Conservation (phyloP, 2,888 invertebrate species). For the Philopedon plagiatum region DNA sequence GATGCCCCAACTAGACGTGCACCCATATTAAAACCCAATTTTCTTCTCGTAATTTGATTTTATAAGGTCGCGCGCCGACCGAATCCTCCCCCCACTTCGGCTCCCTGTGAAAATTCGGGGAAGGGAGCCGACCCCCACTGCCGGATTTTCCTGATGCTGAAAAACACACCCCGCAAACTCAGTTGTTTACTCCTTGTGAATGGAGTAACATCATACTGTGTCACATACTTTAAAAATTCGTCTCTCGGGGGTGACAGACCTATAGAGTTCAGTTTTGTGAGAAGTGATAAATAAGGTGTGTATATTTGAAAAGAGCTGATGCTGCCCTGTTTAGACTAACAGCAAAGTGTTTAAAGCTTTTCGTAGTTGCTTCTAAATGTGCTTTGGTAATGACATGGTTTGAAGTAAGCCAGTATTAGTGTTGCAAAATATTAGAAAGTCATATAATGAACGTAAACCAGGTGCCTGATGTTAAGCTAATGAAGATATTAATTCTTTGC, state of each 20-base stretch:
- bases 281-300: conserved; percentile 30
- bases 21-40: conserved; percentile 53
- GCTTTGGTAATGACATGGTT: conserved; percentile 14
- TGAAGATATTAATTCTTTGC: neutral
- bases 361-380: conserved; percentile 27
- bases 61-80: conserved; percentile 52
- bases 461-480: neutral
- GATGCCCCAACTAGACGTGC: conserved; percentile 48
- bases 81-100: conserved; percentile 26
- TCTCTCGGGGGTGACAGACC: conserved; percentile 34
- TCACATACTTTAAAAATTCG: conserved; percentile 8
- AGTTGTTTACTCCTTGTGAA: conserved; percentile 45
- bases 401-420: conserved; percentile 19
- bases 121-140: conserved; percentile 45
- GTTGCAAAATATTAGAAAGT: neutral
- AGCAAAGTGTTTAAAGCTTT: conserved; percentile 28
- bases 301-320: conserved; percentile 15
- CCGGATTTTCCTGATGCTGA: conserved; percentile 48
- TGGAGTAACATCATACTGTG: conserved; percentile 36
- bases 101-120: conserved; percentile 42
- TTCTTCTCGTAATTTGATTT: conserved; percentile 53
- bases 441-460: neutral
- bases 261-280: conserved; percentile 28
- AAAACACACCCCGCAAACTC: conserved; percentile 48
- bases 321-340: neutral